Percentiles rank a stretch among this genome's conserved stretches.
phyloP scores from a whole-genome alignment of 2,888 invertebrate species.

The Biston stratarius region DNA sequence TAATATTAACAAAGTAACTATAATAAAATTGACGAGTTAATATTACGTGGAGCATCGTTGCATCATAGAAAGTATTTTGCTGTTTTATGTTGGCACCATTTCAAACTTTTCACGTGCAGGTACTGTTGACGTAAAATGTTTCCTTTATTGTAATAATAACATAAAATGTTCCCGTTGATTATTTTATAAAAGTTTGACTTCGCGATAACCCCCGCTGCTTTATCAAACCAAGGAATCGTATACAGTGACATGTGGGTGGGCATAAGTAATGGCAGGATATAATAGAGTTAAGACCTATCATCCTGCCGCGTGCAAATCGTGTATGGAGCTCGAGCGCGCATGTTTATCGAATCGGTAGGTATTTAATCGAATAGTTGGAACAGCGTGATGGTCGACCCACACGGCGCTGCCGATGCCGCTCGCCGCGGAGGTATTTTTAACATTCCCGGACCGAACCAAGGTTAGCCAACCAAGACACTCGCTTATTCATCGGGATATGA shows the following conservation, averaged over 20 bases:
- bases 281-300: constrained; percentile 46
- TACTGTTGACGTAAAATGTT: neutral
- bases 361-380: constrained; percentile 68
- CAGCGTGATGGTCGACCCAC: constrained; percentile 57
- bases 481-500: constrained; percentile 84
- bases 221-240: constrained; percentile 10
- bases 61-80: constrained; percentile 8
- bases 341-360: constrained; percentile 43
- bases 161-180: neutral
- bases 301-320: constrained; percentile 41
- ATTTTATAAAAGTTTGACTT: neutral
- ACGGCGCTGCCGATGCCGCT: constrained; percentile 61
- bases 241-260: constrained; percentile 27
- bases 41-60: neutral
- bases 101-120: neutral
- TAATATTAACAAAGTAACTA: too few species aligned
- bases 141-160: neutral
- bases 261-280: constrained; percentile 43
- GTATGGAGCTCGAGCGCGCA: constrained; percentile 6
- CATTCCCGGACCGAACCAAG: constrained; percentile 85
- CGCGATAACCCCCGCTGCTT: neutral
- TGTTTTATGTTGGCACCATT: neutral
- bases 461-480: constrained; percentile 81
- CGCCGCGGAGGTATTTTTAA: constrained; percentile 83
- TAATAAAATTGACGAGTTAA: too few species aligned